These are phyloP conservation scores for Catharus ustulatus DNA, from an alignment of 2,797 vertebrate genomes.

Conservation along the genomic window DNA sequence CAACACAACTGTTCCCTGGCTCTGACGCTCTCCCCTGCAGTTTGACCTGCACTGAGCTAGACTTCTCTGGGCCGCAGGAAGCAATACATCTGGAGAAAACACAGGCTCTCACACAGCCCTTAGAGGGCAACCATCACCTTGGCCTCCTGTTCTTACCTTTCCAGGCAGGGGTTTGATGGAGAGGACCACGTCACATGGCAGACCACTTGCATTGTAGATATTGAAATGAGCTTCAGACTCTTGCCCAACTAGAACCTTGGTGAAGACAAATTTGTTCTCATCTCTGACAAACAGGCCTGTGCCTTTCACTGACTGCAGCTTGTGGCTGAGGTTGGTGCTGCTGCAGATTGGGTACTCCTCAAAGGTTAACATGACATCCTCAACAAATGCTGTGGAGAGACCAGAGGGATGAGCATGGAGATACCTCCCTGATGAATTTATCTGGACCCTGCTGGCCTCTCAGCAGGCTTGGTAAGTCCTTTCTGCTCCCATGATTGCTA, in stretches of 20 bases:
- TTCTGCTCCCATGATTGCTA: neutral
- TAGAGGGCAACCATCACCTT: neutral
- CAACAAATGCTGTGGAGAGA: conserved; percentile 60
- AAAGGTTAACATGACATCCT: conserved; percentile 82
- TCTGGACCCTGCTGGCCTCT: neutral
- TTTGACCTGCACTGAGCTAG: neutral
- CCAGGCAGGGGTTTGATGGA: conserved; percentile 68
- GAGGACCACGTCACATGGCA: conserved; percentile 81
- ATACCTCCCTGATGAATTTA: neutral
- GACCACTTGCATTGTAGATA: conserved; percentile 81
- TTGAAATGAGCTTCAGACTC: conserved; percentile 84
- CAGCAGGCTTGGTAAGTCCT: neutral
- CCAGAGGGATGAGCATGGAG: conserved; percentile 30
- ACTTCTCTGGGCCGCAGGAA: neutral
- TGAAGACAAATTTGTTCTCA: conserved; percentile 89
- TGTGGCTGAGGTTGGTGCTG: conserved; percentile 70
- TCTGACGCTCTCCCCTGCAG: neutral
- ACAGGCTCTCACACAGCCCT: neutral
- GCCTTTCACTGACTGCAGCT: conserved; percentile 72
- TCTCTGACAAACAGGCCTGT: conserved; percentile 83
- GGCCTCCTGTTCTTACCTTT: conserved; percentile 76
- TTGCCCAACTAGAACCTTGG: conserved; percentile 81
- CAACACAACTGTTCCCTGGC: neutral
- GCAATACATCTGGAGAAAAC: neutral
- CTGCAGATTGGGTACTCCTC: conserved; percentile 87